These are phyloP conservation scores for Argyresthia goedartella DNA, from an alignment of 2,888 invertebrate genomes.

Conservation along the genomic window DNA sequence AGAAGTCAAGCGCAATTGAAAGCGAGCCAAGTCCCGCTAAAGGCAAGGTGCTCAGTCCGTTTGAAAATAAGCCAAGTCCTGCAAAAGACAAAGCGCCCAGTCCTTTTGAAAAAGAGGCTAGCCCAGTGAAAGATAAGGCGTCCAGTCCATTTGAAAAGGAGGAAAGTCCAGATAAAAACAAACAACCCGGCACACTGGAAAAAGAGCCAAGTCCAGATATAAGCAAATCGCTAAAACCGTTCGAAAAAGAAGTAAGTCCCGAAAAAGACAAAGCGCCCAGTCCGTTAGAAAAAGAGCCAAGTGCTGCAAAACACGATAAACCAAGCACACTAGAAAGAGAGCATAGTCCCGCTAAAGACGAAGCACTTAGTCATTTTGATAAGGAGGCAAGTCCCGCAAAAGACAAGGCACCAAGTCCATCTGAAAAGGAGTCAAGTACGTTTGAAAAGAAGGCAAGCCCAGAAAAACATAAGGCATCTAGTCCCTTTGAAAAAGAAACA, in stretches of 20 bases:
- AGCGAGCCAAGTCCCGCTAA: slow-evolving; percentile 19
- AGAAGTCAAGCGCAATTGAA: slow-evolving; percentile 16
- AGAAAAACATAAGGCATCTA: slow-evolving; percentile 10
- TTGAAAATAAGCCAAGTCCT: not conserved
- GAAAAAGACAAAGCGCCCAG: not conserved
- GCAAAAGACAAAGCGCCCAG: not conserved
- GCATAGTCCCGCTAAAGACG: too few relatives aligned
- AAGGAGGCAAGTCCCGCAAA: not conserved
- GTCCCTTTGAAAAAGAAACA: slow-evolving; percentile 8
- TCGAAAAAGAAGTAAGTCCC: not conserved
- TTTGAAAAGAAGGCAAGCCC: not conserved
- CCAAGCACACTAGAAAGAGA: not conserved
- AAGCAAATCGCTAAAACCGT: not conserved
- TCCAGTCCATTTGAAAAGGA: not conserved
- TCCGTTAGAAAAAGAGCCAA: not conserved
- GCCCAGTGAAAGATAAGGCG: not conserved
- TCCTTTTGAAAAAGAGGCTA: not conserved
- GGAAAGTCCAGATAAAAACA: not conserved
- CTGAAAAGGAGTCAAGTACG: too few relatives aligned
- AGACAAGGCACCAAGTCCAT: too few relatives aligned
- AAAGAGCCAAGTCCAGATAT: not conserved
- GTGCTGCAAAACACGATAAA: not conserved
- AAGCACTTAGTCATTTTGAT: not conserved
- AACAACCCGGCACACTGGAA: not conserved
- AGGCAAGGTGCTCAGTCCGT: slow-evolving; percentile 9